phyloP scores from a whole-genome alignment of 1,140 invertebrate species.

The Trichomalopsis sarcophagae region DNA sequence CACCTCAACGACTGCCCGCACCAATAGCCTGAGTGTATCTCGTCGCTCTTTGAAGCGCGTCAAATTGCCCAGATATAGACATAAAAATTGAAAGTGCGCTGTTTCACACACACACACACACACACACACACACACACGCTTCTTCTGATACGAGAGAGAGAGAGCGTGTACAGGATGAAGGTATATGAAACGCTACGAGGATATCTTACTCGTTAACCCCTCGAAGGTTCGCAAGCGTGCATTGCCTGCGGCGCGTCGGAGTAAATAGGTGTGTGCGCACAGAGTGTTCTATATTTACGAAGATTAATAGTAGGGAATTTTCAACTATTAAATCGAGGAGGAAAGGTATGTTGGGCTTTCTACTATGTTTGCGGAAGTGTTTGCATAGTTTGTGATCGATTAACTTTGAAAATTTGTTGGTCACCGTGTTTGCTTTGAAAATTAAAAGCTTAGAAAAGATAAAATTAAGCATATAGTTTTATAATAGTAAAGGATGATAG shows the following conservation, averaged over 20 bases:
- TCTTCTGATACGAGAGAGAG: background rate
- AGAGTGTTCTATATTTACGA: background rate
- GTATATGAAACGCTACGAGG: slow-evolving; percentile 6
- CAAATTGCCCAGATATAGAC: slow-evolving; percentile 27
- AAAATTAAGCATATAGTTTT: too few species aligned
- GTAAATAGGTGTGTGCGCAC: background rate
- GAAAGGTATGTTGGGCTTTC: background rate
- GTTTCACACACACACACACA: background rate
- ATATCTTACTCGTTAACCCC: slow-evolving; percentile 39
- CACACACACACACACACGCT: background rate
- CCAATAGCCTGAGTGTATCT: too few species aligned
- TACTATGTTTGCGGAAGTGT: background rate
- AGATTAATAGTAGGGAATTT: background rate
- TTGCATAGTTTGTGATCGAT: too few species aligned
- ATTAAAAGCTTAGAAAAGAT: too few species aligned
- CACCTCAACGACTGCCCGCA: too few species aligned
- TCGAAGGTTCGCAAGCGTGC: background rate
- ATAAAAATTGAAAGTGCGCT: slow-evolving; percentile 37
- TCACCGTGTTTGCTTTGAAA: too few species aligned
- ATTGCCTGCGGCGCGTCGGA: background rate
- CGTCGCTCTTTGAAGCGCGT: background rate
- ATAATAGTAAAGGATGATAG: too few species aligned
- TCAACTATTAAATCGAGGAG: background rate
- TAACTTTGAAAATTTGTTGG: too few species aligned
- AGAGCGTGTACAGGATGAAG: background rate